Evolutionary conservation across 2,888 invertebrate species (phyloP).

Genomic region (Punctoribates punctum): DNA sequence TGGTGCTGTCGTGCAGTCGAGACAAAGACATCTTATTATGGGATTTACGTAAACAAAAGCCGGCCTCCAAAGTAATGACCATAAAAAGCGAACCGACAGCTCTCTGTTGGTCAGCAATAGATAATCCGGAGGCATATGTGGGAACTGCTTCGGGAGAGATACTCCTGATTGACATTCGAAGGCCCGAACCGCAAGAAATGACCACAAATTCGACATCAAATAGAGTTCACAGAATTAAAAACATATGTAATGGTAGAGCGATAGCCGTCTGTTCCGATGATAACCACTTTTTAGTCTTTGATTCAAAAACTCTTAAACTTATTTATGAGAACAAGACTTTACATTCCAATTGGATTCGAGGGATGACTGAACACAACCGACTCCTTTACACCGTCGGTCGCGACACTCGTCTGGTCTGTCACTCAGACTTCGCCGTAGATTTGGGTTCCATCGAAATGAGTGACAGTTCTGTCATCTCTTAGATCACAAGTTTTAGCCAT

Average conservation of each 20-base stretch:
- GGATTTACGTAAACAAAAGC: conserved; percentile 28
- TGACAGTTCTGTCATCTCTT: too few species aligned
- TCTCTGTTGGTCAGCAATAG: conserved; percentile 15
- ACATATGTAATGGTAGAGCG: not conserved
- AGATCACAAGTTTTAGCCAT: too few species aligned
- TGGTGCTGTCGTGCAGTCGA: conserved; percentile 33
- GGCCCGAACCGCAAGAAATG: not conserved
- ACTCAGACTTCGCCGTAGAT: not conserved
- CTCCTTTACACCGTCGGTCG: conserved; percentile 1
- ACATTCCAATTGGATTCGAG: conserved; percentile 27
- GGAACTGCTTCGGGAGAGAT: conserved; percentile 1
- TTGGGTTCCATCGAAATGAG: not conserved
- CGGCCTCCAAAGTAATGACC: not conserved
- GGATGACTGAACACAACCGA: not conserved
- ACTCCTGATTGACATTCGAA: not conserved
- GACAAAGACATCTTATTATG: conserved; percentile 37
- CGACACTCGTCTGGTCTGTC: conserved; percentile 5
- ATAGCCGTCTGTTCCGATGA: conserved; percentile 11
- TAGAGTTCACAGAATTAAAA: conserved; percentile 23
- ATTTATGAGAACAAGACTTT: conserved; percentile 19
- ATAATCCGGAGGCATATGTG: not conserved
- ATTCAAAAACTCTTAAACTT: not conserved
- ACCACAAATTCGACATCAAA: not conserved
- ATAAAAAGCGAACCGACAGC: conserved; percentile 18
- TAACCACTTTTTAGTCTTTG: not conserved